Conservation (phyloP, 1,140 invertebrate genomes). For the Euschistus heros region DNA sequence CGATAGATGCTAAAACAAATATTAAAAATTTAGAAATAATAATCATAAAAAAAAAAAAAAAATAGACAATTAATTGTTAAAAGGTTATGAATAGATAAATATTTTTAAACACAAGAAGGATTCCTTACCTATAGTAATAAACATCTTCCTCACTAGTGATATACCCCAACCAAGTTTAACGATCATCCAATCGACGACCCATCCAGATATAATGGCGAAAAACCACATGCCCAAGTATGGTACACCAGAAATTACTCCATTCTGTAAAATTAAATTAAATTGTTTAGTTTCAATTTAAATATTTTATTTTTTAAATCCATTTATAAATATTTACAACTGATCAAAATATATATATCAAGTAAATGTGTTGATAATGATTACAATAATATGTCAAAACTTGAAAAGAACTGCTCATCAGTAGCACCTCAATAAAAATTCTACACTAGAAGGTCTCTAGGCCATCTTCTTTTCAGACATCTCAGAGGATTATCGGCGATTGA, state of each 20-base stretch:
- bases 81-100: background rate
- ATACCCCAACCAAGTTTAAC: slow-evolving; percentile 42
- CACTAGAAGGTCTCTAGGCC: no score
- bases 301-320: no score
- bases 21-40: no score
- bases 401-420: no score
- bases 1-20: slow-evolving; percentile 49
- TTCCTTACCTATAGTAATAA: slow-evolving; percentile 48
- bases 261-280: slow-evolving; percentile 32
- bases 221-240: slow-evolving; percentile 55
- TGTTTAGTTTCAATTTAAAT: no score
- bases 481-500: no score
- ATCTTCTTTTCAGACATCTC: no score
- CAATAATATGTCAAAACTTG: no score
- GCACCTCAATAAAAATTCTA: no score
- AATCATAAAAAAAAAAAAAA: slow-evolving; percentile 3
- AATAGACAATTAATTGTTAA: background rate
- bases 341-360: no score
- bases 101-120: background rate
- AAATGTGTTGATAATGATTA: no score
- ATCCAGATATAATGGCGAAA: slow-evolving; percentile 45
- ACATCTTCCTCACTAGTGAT: slow-evolving; percentile 55
- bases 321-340: no score
- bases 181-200: slow-evolving; percentile 52
- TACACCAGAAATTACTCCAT: slow-evolving; percentile 46